These are phyloP conservation scores for Blastobasis adustella DNA, from an alignment of 2,888 invertebrate genomes.

Conservation along the genomic window DNA sequence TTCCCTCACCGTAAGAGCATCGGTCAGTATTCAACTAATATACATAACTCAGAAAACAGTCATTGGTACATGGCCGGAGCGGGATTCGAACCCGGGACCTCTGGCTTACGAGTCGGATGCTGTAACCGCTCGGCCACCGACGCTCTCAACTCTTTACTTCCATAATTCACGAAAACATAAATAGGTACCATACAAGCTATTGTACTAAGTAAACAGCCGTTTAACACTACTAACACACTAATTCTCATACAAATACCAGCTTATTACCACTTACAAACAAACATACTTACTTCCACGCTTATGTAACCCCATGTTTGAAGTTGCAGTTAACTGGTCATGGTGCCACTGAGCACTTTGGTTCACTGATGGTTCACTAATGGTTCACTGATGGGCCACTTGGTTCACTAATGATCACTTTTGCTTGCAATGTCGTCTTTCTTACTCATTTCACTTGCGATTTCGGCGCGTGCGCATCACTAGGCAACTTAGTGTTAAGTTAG, in stretches of 20 bases:
- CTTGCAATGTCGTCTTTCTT: constrained; percentile 20
- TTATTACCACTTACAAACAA: too few relatives aligned
- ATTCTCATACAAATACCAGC: too few relatives aligned
- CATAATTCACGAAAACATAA: background rate
- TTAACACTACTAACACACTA: too few relatives aligned
- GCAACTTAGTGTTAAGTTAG: background rate
- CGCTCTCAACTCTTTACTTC: background rate
- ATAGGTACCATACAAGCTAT: background rate
- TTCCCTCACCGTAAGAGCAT: too few relatives aligned
- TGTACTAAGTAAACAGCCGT: too few relatives aligned
- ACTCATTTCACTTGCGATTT: constrained; percentile 37
- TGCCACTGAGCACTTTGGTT: background rate
- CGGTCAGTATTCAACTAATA: too few relatives aligned
- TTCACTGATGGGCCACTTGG: constrained; percentile 12
- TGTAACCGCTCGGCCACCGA: too few relatives aligned
- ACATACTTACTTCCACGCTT: constrained; percentile 58
- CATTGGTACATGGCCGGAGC: too few relatives aligned
- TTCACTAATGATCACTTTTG: too few relatives aligned
- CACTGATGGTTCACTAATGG: background rate
- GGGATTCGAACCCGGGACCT: too few relatives aligned
- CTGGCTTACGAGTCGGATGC: too few relatives aligned
- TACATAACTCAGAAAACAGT: too few relatives aligned
- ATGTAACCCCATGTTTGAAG: constrained; percentile 53
- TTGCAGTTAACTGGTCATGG: constrained; percentile 2
- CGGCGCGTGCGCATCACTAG: constrained; percentile 22